Evolutionary conservation across 2,113 vertebrate species (phyloP), one percentile per base, ranked within the genome.

Genomic region (Sturnira hondurensis): DNA sequence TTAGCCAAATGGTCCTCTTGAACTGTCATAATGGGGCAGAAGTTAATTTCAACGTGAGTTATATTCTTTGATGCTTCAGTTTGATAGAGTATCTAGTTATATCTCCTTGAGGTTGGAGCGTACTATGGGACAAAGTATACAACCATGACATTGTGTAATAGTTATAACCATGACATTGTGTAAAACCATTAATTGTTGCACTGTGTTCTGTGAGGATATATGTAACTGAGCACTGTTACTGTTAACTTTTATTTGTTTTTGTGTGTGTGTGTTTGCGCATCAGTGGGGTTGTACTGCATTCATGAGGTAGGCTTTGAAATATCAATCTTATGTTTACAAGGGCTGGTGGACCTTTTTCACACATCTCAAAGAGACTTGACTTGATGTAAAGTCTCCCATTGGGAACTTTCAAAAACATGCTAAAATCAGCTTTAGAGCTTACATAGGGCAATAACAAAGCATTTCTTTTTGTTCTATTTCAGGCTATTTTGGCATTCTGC

Each of bases 401-500:
- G 13, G 31, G 50, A 80, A 87, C 36, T 56, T 96, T 50, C 20
- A 80, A 87, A 65, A 15, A 87, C 36, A 31, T 77, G 36, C 12
- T 70, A 33, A 68, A 85, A 16, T 94, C 31, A 78, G 67, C 73
- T 52, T 90, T 90, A 83, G 73, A 73, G 17, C 65, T 33, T 77
- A 38, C 2, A 43, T 38, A 38, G 4, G 4, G 6, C 45, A 80
- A 16, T 91, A 76, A 96, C 14, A 47, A 63, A 36, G 22, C 41
- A 43, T 86, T 38, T 91, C 2, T 73, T 71, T 78, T 93, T 86
- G 43, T 10, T 56, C 9, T 97, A 0, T 98, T 98, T 92, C 94
- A 99, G 99, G 98, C 98, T 20, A 99, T 99, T 97, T 97, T 99
- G 41, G 98, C 98, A 50, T 99, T 99, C 97, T 99, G 99, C 97